Conservation (phyloP, 92 coral and sea anemone genomes). For the Actinernus sp. region DNA sequence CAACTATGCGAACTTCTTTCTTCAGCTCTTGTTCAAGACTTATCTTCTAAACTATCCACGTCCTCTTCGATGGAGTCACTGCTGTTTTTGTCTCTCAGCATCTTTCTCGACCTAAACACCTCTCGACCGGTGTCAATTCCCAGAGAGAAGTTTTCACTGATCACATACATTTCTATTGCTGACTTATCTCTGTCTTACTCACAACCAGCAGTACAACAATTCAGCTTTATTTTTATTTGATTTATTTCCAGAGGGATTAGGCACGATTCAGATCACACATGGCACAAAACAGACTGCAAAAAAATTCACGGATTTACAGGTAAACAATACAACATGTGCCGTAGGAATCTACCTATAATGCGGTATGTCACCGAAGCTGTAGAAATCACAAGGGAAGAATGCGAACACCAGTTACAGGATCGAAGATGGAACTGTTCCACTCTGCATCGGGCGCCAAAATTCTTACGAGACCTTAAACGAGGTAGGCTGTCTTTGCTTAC, state of each 20-base stretch:
- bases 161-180: no score
- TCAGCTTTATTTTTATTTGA: no score
- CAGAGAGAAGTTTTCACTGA: no score
- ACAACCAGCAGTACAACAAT: no score
- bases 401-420: conserved; percentile 57
- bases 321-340: conserved; percentile 75
- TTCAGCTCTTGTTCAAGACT: no score
- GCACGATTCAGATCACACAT: conserved; percentile 33
- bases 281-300: conserved; percentile 72
- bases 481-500: conserved; percentile 54
- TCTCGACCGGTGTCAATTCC: no score
- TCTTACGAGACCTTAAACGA: conserved; percentile 68
- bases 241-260: conserved; percentile 18
- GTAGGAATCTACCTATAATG: conserved; percentile 70
- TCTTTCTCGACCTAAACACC: no score
- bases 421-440: conserved; percentile 91
- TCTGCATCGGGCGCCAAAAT: conserved; percentile 66
- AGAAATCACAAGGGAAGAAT: conserved; percentile 69
- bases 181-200: no score
- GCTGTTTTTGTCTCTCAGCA: no score
- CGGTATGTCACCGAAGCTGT: conserved; percentile 87
- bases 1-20: no score
- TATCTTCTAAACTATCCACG: no score
- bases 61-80: no score
- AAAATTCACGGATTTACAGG: conserved; percentile 63